Conservation (phyloP, 2,888 invertebrate genomes). For the Acanthosoma haemorrhoidale region DNA sequence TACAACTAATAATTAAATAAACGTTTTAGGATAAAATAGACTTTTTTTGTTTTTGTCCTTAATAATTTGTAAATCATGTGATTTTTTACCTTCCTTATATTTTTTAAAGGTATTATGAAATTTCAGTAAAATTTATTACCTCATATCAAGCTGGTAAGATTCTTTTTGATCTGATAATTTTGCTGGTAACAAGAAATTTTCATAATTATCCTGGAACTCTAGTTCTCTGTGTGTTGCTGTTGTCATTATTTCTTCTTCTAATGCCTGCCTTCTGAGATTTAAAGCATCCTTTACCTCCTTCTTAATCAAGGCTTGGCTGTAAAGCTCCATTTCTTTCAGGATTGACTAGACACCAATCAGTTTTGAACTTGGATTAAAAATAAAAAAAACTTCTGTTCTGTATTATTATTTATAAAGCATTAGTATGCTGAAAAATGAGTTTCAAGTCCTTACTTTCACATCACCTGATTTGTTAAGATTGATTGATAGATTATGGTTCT, state of each 20-base stretch:
- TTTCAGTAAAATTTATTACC: no score
- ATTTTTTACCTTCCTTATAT: no score
- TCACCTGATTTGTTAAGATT: no score
- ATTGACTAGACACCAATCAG: not conserved
- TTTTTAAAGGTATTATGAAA: no score
- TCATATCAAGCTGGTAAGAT: not conserved
- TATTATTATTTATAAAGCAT: no score
- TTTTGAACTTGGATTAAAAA: not conserved
- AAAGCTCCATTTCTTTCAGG: not conserved
- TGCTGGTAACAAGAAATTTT: not conserved
- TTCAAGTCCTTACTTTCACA: no score
- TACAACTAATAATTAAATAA: no score
- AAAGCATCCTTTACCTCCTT: not conserved
- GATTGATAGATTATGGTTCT: no score
- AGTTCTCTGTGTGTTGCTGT: not conserved
- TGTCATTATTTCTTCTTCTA: constrained; percentile 1
- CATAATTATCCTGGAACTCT: not conserved
- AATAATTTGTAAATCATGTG: no score
- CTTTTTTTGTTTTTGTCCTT: no score
- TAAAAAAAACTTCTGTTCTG: not conserved
- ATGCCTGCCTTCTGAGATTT: not conserved
- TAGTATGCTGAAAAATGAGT: no score
- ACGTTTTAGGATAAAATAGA: no score
- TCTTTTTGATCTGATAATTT: not conserved
- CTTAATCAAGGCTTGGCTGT: not conserved